phyloP scores from a whole-genome alignment of 1,140 invertebrate species.

The Leptopilina boulardi region DNA sequence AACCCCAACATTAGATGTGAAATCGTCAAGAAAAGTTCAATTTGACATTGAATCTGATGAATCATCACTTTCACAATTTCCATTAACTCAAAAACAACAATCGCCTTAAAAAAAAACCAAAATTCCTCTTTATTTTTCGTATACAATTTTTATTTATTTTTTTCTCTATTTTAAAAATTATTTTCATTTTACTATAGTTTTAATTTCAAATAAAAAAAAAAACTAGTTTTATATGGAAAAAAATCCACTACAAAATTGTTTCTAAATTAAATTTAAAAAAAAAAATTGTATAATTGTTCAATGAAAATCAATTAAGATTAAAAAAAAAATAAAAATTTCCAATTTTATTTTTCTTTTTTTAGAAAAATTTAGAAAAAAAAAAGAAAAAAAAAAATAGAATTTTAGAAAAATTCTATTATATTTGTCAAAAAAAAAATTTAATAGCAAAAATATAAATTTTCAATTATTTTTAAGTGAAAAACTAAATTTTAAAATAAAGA shows the following conservation, averaged over 20 bases:
- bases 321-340: too few species aligned
- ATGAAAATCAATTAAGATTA: too few species aligned
- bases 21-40: background rate
- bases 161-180: background rate
- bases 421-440: too few species aligned
- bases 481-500: too few species aligned
- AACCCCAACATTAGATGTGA: background rate
- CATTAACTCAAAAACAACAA: background rate
- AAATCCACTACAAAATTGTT: background rate
- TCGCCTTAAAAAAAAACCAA: background rate
- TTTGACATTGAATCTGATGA: background rate
- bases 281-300: too few species aligned
- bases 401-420: too few species aligned
- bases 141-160: background rate
- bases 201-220: background rate
- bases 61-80: background rate
- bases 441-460: too few species aligned
- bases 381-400: too few species aligned
- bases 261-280: background rate
- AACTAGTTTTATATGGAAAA: too few species aligned
- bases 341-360: too few species aligned
- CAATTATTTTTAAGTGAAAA: too few species aligned
- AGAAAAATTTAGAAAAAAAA: too few species aligned
- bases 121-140: background rate
- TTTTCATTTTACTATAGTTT: background rate